Conservation (phyloP, 2,888 invertebrate species). For the Harpagoxenus sublaevis region DNA sequence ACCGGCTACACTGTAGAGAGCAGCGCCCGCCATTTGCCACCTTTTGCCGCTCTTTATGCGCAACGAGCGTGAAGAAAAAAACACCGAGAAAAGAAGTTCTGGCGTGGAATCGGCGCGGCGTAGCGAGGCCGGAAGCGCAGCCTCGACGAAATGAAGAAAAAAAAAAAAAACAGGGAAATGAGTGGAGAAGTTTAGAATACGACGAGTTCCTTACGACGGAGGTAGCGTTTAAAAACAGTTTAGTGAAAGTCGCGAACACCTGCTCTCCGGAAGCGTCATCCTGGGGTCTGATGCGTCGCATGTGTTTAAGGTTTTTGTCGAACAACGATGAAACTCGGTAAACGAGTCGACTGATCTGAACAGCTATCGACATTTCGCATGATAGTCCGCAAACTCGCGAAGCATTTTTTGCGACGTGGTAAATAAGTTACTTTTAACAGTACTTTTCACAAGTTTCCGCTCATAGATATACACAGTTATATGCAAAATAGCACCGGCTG, state of each 20-base stretch:
- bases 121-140: conserved; percentile 34
- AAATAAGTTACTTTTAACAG: neutral
- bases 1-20: conserved; percentile 58
- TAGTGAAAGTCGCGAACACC: conserved; percentile 81
- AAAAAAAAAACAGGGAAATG: neutral
- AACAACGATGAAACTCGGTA: conserved; percentile 35
- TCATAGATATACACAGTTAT: neutral
- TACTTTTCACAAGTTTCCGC: neutral
- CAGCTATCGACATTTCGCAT: conserved; percentile 1
- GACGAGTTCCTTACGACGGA: conserved; percentile 31
- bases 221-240: conserved; percentile 80
- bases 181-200: conserved; percentile 37
- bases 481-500: no score
- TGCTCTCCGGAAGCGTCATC: conserved; percentile 68
- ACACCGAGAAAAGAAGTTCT: conserved; percentile 30
- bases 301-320: conserved; percentile 65
- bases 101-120: conserved; percentile 27
- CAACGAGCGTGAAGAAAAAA: conserved; percentile 51
- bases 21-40: conserved; percentile 38
- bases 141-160: conserved; percentile 16
- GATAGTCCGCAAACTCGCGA: neutral
- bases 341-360: conserved; percentile 25
- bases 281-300: conserved; percentile 72
- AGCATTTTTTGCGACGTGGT: neutral
- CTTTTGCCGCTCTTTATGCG: conserved; percentile 50